Evolutionary conservation across 2,113 vertebrate genomes (phyloP), one percentile per base, ranked within the genome.

Genomic region (Stictonetta naevosa): DNA sequence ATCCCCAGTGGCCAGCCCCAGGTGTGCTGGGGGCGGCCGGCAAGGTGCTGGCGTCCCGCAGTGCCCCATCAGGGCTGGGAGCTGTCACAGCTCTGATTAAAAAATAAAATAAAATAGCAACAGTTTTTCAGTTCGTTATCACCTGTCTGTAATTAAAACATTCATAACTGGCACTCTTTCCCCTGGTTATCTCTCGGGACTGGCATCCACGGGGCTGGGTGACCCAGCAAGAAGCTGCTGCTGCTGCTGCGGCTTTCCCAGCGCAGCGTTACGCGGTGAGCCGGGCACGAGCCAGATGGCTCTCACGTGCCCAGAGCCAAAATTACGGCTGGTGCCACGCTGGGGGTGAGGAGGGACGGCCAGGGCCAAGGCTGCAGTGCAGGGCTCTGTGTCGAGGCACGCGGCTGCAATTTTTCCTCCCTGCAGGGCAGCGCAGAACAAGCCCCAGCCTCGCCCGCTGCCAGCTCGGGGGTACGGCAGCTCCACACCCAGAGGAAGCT

Each of bases 71-170:
- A 3, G 89, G 52, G 58, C 64, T 10, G 42, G 42, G 13, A 17
- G 17, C 67, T 3, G 2, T 36, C 82, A 2, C 38, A 28, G 71
- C 72, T 88, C 74, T 77, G 60, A 74, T 90, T 71, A 10, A 56
- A 84, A 73, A 11, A 42, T 22, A 44, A 44, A 40, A 42, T 14
- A 13, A 42, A 58, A 58, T 21, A 48, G 20, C 46, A 58, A 50
- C 17, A 1, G 36, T 11, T 77, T 80, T 74, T 59, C 28, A 4
- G 31, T 48, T 86, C 28, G 0, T 93, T 52, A 52, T 68, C 76
- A 52, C 55, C 86, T 3, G 36, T n/a, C 94, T 86, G 96, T 96
- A 94, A 98, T 97, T 97, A 97, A 96, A 97, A 95, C 79, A 88
- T 71, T 89, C 90, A 88, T 96, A 12, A 86, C 12, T 64, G 95